These are phyloP conservation scores for Alouatta palliata DNA, from an alignment of 2,113 vertebrate genomes.

Conservation along the genomic window DNA sequence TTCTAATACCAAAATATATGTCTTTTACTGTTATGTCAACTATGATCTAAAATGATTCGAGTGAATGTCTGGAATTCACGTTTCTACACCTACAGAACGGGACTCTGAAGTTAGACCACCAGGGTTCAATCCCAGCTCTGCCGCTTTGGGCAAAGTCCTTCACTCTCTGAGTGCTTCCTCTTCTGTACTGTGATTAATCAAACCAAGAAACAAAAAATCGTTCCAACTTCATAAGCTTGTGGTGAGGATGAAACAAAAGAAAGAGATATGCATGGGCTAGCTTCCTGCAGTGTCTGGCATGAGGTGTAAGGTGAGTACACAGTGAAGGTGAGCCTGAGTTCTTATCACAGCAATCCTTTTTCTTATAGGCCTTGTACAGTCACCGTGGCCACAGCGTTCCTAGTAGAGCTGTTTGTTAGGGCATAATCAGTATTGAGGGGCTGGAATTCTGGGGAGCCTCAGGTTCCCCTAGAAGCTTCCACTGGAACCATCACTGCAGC, in stretches of 20 bases:
- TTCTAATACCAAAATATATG: background rate
- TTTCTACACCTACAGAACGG: background rate
- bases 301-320: background rate
- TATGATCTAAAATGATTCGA: background rate
- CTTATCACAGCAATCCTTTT: background rate
- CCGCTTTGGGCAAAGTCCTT: background rate
- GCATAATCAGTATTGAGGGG: background rate
- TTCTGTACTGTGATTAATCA: background rate
- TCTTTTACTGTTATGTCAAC: background rate
- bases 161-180: background rate
- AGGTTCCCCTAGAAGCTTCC: background rate
- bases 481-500: background rate
- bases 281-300: background rate
- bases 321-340: background rate
- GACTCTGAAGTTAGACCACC: background rate
- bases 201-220: background rate
- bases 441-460: background rate
- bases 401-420: background rate
- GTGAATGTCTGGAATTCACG: background rate
- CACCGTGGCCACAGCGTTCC: background rate
- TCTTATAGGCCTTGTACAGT: background rate
- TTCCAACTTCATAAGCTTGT: background rate
- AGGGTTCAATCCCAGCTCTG: background rate
- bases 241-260: background rate
- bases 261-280: rapidly evolving